These are phyloP conservation scores for Eciton burchellii DNA, from an alignment of 1,140 invertebrate genomes.

Conservation along the genomic window DNA sequence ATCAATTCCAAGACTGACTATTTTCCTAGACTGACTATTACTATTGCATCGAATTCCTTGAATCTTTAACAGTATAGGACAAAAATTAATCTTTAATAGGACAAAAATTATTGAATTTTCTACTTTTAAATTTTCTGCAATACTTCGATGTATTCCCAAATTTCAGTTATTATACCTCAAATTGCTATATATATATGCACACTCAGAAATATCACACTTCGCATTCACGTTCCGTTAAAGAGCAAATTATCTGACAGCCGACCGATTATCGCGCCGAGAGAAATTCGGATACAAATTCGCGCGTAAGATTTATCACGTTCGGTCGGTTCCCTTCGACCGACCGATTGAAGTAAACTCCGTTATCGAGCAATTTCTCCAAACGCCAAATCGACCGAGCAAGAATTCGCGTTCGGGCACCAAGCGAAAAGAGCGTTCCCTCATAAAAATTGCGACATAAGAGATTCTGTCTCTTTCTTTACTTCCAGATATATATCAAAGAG, in stretches of 20 bases:
- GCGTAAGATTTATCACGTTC: conserved; percentile 26
- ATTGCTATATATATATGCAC: background rate
- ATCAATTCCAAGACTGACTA: too few relatives aligned
- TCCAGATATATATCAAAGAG: conserved; percentile 1
- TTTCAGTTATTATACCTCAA: too few relatives aligned
- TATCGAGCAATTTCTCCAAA: too few relatives aligned
- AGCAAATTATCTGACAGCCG: conserved; percentile 69
- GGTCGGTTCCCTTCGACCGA: background rate
- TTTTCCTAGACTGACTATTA: too few relatives aligned
- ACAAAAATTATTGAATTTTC: too few relatives aligned
- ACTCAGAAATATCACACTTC: background rate
- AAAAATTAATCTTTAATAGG: too few relatives aligned
- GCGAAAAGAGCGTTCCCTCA: background rate
- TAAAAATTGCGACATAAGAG: conserved; percentile 14
- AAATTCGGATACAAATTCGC: background rate
- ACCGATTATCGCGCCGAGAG: conserved; percentile 38
- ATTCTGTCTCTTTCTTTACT: background rate
- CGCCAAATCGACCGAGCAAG: background rate
- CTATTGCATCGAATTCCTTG: too few relatives aligned
- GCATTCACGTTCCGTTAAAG: conserved; percentile 33
- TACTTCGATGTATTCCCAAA: too few relatives aligned
- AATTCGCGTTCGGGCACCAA: conserved; percentile 9
- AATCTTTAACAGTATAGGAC: too few relatives aligned
- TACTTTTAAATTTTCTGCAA: too few relatives aligned
- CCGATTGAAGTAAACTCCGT: too few relatives aligned